A percentile compares a stretch with the other conserved stretches of the same genome.
These are phyloP conservation scores for Tolmerus cingulatus DNA, from an alignment of 2,888 invertebrate species.

Conservation along the genomic window DNA sequence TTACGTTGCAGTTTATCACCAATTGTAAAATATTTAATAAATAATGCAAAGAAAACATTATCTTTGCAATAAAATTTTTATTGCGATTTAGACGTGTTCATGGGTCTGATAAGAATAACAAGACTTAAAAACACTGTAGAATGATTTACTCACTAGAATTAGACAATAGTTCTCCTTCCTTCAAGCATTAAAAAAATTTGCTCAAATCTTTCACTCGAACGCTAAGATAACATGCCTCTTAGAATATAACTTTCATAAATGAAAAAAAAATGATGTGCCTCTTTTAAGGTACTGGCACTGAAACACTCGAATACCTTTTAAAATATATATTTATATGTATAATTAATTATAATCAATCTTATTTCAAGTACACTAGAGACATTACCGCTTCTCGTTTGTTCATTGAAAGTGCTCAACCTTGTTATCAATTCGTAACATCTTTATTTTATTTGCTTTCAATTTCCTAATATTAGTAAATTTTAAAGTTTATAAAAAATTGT, in stretches of 20 bases:
- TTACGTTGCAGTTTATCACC: too few relatives aligned
- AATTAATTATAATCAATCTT: constrained; percentile 45
- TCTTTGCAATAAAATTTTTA: too few relatives aligned
- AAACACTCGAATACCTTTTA: constrained; percentile 36
- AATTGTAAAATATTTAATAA: too few relatives aligned
- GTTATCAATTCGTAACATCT: constrained; percentile 23
- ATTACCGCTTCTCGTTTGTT: constrained; percentile 23
- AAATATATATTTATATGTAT: constrained; percentile 47
- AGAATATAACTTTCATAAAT: background rate
- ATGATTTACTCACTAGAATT: too few relatives aligned
- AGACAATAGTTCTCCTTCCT: too few relatives aligned
- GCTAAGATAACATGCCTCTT: too few relatives aligned
- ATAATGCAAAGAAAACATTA: too few relatives aligned
- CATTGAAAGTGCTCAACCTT: constrained; percentile 40
- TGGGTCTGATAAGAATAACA: too few relatives aligned
- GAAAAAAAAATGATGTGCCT: background rate
- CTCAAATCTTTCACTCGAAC: too few relatives aligned
- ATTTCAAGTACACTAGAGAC: constrained; percentile 45
- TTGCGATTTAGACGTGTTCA: too few relatives aligned
- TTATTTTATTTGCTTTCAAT: constrained; percentile 37
- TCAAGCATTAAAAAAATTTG: too few relatives aligned
- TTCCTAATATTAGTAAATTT: constrained; percentile 38
- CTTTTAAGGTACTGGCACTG: background rate
- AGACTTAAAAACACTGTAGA: too few relatives aligned
- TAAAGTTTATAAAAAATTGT: constrained; percentile 30